Evolutionary conservation across 2,888 invertebrate genomes (phyloP), one percentile per base, ranked within the genome.

Genomic region (Antheraea yamamai): DNA sequence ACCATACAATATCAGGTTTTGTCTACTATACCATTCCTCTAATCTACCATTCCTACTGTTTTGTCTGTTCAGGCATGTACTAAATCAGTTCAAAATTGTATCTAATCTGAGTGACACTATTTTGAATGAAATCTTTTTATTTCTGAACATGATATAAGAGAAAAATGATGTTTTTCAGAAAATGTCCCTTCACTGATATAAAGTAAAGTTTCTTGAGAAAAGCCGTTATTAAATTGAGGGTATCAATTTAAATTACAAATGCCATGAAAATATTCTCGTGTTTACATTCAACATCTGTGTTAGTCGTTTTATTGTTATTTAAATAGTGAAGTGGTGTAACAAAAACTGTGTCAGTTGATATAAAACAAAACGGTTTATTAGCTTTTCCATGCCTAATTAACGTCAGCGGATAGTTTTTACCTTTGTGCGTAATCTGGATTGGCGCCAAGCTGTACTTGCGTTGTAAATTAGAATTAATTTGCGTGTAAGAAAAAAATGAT

Each of bases 351-450:
- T 72, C 71, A 72, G 70, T 75, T 74, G n/a, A 58, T 58, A 55
- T 70, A 75, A 73, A 71, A 61, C 75, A 73, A 73, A 55, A 55
- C 70, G 55, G 68, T 79, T 79, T 80, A 78, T 79, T 81, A 80
- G 78, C 75, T 80, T 76, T 76, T 80, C 78, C 83, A 83, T 84
- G 83, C 81, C 76, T 78, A 79, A 81, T 78, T 82, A 81, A 80
- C 82, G 81, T 84, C 81, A 82, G 75, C 81, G 81, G 76, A 76
- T 79, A 77, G 81, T 78, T 84, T 85, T 87, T 89, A 88, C 89
- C 88, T 89, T 85, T 82, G 77, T 79, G 81, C 81, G 80, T 78
- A 80, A 82, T 81, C 88, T 89, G 89, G 89, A 88, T 78, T 81
- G 79, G 81, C 84, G 89, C 88, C 89, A 89, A 89, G 79, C 84